Conservation (phyloP, 2,888 invertebrate species). For the Lutraria lutraria region DNA sequence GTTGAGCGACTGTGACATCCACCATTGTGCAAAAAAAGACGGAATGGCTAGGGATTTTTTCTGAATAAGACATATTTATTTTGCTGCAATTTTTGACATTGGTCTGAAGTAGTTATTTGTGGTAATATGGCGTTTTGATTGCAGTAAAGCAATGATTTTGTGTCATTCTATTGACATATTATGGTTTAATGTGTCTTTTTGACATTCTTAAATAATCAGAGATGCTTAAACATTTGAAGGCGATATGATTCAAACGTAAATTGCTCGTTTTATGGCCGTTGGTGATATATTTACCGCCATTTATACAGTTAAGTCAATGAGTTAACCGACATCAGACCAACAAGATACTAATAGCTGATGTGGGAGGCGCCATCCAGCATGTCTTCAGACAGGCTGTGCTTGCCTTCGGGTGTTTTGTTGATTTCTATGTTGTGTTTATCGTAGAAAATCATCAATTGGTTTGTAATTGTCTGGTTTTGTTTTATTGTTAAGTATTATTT, state of each 20-base stretch:
- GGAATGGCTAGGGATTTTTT: background rate
- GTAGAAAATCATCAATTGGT: background rate
- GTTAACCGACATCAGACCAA: slow-evolving; percentile 6
- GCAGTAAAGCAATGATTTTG: slow-evolving; percentile 44
- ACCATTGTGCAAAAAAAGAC: background rate
- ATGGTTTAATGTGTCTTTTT: slow-evolving; percentile 47
- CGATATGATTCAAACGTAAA: slow-evolving; percentile 51
- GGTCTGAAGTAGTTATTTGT: slow-evolving; percentile 11
- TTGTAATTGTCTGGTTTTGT: background rate
- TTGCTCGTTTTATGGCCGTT: slow-evolving; percentile 30
- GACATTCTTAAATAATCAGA: slow-evolving; percentile 56
- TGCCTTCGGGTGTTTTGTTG: slow-evolving; percentile 3
- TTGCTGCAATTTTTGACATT: slow-evolving; percentile 32
- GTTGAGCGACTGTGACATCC: background rate
- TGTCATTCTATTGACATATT: slow-evolving; percentile 49
- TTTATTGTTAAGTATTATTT: too few species aligned
- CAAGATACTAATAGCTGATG: background rate
- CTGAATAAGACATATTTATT: slow-evolving; percentile 1
- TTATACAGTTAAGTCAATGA: slow-evolving; percentile 3
- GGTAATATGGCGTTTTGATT: slow-evolving; percentile 46
- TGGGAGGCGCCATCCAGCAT: slow-evolving; percentile 11
- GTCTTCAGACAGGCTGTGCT: background rate
- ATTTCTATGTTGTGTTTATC: background rate
- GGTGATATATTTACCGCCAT: slow-evolving; percentile 49
- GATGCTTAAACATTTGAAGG: slow-evolving; percentile 57